A percentile compares a stretch with the other conserved stretches of the same genome.
Evolutionary conservation across 1,140 invertebrate species (phyloP).

Genomic region (Pseudomyrmex cubaensis): DNA sequence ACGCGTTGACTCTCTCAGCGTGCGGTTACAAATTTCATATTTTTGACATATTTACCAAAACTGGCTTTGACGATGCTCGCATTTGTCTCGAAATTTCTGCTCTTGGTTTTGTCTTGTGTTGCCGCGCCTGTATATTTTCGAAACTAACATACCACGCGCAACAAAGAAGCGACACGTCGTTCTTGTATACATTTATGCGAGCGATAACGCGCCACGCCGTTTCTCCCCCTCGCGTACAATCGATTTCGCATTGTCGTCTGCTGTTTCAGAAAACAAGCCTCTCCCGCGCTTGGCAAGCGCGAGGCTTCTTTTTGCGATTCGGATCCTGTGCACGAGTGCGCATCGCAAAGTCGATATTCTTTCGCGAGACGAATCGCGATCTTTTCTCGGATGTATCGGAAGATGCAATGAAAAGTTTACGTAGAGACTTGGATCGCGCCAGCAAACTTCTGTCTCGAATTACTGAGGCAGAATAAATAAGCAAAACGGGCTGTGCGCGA

Average conservation of each 20-base stretch:
- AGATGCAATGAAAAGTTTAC: slow-evolving; percentile 57
- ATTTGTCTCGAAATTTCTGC: too few species aligned
- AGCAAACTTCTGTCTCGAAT: slow-evolving; percentile 65
- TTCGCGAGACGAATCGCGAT: slow-evolving; percentile 13
- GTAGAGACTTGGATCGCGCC: slow-evolving; percentile 63
- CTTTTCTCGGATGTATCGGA: slow-evolving; percentile 23
- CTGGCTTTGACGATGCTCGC: too few species aligned
- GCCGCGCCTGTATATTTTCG: too few species aligned
- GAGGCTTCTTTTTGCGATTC: slow-evolving; percentile 6
- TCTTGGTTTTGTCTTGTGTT: too few species aligned
- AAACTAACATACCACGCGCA: too few species aligned
- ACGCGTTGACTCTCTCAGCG: too few species aligned
- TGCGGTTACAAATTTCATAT: too few species aligned
- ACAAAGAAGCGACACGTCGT: neutral
- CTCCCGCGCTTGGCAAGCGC: neutral
- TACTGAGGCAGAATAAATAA: slow-evolving; percentile 69
- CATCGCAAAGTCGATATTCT: slow-evolving; percentile 40
- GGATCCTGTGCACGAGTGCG: slow-evolving; percentile 10
- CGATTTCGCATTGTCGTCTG: neutral
- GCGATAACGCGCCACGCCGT: neutral
- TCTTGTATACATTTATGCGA: neutral
- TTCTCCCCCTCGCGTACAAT: neutral
- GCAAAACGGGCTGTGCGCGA: slow-evolving; percentile 63
- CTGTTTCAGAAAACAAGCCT: neutral
- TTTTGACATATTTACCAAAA: too few species aligned